These are phyloP conservation scores for Octomys mimax DNA, from an alignment of 2,797 vertebrate species.

Conservation along the genomic window DNA sequence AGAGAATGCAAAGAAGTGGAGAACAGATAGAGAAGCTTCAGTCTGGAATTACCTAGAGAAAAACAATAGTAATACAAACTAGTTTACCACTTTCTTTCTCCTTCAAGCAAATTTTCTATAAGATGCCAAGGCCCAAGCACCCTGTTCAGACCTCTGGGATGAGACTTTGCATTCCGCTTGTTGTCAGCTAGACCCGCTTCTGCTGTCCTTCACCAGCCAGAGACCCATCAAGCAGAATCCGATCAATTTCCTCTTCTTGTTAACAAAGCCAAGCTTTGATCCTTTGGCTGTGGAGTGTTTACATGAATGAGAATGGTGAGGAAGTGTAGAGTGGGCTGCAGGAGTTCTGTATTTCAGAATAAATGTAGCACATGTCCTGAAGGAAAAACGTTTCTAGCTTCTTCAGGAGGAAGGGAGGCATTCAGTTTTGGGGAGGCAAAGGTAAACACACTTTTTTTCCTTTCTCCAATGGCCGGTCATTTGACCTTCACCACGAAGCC, in stretches of 20 bases:
- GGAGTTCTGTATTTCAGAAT: not conserved
- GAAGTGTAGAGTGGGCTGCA: not conserved
- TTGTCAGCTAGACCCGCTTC: not conserved
- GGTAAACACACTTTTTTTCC: not conserved
- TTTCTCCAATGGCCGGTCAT: not conserved
- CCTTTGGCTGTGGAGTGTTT: not conserved
- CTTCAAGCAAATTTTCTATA: not conserved
- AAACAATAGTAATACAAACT: not conserved
- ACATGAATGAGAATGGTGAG: not conserved
- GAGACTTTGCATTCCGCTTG: not conserved
- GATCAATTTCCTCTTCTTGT: not conserved
- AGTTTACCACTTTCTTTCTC: not conserved
- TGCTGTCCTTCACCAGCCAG: not conserved
- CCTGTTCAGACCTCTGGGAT: not conserved
- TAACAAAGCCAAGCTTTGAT: constrained; percentile 2
- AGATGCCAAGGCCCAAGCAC: not conserved
- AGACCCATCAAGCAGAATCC: not conserved
- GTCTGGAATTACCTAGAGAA: not conserved
- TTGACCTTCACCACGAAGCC: constrained; percentile 19
- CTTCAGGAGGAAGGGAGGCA: constrained; percentile 59
- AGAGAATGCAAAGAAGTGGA: not conserved
- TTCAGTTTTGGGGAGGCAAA: not conserved
- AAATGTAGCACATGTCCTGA: not conserved
- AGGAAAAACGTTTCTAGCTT: constrained; percentile 36
- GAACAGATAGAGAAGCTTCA: not conserved